These are phyloP conservation scores for Pristionchus entomophagus DNA, from an alignment of 2,888 invertebrate species.

Conservation along the genomic window DNA sequence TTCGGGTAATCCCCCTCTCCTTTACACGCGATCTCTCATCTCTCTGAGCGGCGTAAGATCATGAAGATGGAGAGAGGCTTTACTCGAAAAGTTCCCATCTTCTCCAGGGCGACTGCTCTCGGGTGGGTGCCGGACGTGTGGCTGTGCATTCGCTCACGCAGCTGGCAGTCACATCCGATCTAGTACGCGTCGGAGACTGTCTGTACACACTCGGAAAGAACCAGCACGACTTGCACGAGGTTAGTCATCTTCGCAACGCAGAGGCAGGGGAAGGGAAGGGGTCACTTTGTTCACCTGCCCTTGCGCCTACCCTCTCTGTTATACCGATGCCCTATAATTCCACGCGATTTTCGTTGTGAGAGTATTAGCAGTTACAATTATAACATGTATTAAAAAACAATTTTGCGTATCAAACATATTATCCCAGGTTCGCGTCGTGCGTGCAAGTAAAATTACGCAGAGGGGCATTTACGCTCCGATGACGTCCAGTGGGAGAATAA, in stretches of 20 bases:
- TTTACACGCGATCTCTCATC: too few relatives aligned
- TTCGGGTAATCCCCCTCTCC: too few relatives aligned
- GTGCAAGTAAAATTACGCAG: conserved; percentile 57
- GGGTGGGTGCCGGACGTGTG: not conserved
- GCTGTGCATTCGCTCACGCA: not conserved
- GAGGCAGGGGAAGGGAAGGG: too few relatives aligned
- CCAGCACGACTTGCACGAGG: not conserved
- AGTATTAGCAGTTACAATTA: too few relatives aligned
- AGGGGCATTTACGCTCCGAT: conserved; percentile 71
- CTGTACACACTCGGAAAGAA: conserved; percentile 59
- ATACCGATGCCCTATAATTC: too few relatives aligned
- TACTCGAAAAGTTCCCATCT: not conserved
- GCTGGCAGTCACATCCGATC: conserved; percentile 66
- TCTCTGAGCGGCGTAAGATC: too few relatives aligned
- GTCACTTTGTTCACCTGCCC: too few relatives aligned
- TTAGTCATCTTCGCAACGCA: not conserved
- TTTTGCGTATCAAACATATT: too few relatives aligned
- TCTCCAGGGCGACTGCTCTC: not conserved
- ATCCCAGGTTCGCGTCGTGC: conserved; percentile 53
- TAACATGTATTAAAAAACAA: too few relatives aligned
- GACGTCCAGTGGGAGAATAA: conserved; percentile 65
- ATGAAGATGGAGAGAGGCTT: too few relatives aligned
- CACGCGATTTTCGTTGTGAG: too few relatives aligned
- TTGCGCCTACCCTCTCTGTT: too few relatives aligned
- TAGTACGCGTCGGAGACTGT: conserved; percentile 66